Base-by-base conservation (phyloP, 1,140 invertebrate genomes). In the Tenebrio molitor region DNA sequence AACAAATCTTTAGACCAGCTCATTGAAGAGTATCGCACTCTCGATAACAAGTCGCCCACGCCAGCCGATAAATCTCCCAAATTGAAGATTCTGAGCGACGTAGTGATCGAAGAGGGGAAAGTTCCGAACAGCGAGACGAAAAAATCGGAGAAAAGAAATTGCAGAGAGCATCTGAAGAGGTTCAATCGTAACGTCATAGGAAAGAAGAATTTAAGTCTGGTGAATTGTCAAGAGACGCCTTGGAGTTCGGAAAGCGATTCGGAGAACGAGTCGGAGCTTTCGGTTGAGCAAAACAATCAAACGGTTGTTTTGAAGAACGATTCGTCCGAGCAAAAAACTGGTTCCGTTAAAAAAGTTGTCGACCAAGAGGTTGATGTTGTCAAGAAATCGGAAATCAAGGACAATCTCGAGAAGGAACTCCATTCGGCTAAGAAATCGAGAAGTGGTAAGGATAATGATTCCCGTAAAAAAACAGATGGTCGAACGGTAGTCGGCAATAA, bases 1-100 rank as follows among this genome's bases (percentile, higher is more conserved):
- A 81, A 79, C 71, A 79, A 81, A 73, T 79, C 76, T 0, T 58
- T 81, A 5, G 80, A 82, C 46, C 36, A 76, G 10, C 46, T 78
- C 4, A 74, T 76, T 6, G 74, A 81, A 16, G 81, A 82, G 66
- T 77, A 76, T 5, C 65, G 63, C 66, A 46, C 23, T 36, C 65
- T 62, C 29, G 72, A 72, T 25, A 69, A 41, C 15, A 64, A 71
- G 44, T 15, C 29, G 10, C 21, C 25, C 16, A n/a, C 46, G 3
- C 39, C 33, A 36, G 3, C 6, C 1, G 69, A 69, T 12, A 72
- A n/a, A n/a, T n/a, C n/a, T n/a, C 69, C 73, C 8, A 71, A 71
- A 7, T 12, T 53, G 7, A 46, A 62, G 29, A 67, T 62, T 7
- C 29, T 50, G 5, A 74, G 72, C 39, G 44, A 71, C 19, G 72